These are phyloP conservation scores for Gasteruption jaculator DNA, from an alignment of 2,888 invertebrate species.

Conservation along the genomic window DNA sequence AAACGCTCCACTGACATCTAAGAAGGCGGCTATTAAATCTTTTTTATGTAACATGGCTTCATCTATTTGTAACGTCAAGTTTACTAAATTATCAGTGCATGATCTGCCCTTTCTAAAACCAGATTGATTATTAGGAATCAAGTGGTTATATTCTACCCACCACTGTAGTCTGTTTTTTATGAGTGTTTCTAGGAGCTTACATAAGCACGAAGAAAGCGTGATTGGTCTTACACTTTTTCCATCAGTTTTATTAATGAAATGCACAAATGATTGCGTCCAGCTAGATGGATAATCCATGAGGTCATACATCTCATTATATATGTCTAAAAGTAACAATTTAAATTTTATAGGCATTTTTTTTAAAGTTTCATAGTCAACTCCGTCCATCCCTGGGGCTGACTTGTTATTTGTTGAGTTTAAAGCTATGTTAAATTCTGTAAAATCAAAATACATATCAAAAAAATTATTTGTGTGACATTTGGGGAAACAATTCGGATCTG, in stretches of 20 bases:
- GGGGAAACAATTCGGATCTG: neutral
- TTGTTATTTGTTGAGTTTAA: constrained; percentile 11
- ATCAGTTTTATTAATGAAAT: constrained; percentile 19
- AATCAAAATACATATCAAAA: constrained; percentile 13
- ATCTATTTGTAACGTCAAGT: constrained; percentile 14
- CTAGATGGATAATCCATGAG: constrained; percentile 4
- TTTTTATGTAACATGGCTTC: constrained; percentile 7
- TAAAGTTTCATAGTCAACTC: constrained; percentile 18
- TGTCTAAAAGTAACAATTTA: constrained; percentile 19
- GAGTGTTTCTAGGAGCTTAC: constrained; percentile 21
- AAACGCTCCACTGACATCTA: constrained; percentile 22
- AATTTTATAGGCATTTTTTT: constrained; percentile 13
- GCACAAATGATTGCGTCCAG: constrained; percentile 15
- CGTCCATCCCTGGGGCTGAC: constrained; percentile 23
- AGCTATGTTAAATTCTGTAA: constrained; percentile 18
- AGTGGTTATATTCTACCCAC: constrained; percentile 18
- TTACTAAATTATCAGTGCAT: constrained; percentile 19
- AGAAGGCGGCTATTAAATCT: constrained; percentile 16
- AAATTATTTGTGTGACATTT: neutral
- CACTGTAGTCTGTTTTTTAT: constrained; percentile 18
- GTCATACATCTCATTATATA: constrained; percentile 18
- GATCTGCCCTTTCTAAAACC: constrained; percentile 21
- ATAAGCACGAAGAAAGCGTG: constrained; percentile 19
- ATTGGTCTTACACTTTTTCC: constrained; percentile 16
- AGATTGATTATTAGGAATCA: constrained; percentile 15